Base-by-base conservation (phyloP, 2,888 invertebrate species). In the Mesoligia furuncula region DNA sequence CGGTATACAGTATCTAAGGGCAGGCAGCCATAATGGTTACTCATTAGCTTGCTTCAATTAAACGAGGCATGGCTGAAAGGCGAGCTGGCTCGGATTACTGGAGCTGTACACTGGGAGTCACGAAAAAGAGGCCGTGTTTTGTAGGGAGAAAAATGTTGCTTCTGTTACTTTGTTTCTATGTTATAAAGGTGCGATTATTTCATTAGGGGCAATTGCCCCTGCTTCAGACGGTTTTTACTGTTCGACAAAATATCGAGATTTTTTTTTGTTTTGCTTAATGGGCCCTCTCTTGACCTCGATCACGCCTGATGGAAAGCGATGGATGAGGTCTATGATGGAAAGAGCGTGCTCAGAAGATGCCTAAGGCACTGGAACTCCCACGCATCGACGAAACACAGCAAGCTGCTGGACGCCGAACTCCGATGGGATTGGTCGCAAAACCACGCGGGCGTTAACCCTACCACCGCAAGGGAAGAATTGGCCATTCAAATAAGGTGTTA, bases 21-120 rank as follows among this genome's bases (percentile, higher is more conserved):
- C 84, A 83, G 62, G 79, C 87, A 80, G 74, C 84, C 87, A 89
- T 90, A 92, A 91, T 91, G 88, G 88, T 87, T 90, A 87, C 86
- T 90, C 90, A 91, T 93, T 91, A 92, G 84, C 87, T 87, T 77
- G 82, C 87, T 89, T 90, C 88, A 90, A 91, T 92, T 91, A 91
- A 90, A 90, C 87, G 82, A 81, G 84, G 27, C 83, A 78, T 78
- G 73, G 70, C 84, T 86, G 90, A 89, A 91, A 92, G 89, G 85
- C 88, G 85, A 90, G 88, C 85, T 79, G 83, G 65, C 80, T 90
- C 89, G 83, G 82, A 88, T 92, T 92, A 90, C 90, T 51, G 84
- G 85, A 88, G 84, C 88, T 88, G 81, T 85, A 83, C 80, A 79
- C 67, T 72, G 79, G 70, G 39, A 81, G 77, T 69, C 67, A 66